Base-by-base conservation (phyloP, 2,113 vertebrate species). In the Anser cygnoides region DNA sequence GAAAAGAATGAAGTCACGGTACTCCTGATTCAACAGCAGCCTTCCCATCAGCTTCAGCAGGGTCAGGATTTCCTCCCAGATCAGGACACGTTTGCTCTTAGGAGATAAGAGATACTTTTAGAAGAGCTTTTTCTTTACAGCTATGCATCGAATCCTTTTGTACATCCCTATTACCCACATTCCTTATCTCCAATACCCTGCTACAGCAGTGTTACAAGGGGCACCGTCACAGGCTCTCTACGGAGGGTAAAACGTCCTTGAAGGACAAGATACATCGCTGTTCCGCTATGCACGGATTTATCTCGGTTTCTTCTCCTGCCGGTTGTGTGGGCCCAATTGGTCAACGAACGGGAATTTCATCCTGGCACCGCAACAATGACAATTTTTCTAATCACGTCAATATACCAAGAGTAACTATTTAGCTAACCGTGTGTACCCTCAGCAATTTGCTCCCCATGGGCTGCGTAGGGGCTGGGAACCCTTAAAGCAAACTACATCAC, bases 331-430 rank as follows among this genome's bases (percentile, higher is more conserved):
- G 62, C 49, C 91, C 3, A 75, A 78, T 29, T 77, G 81, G 49
- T 50, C 94, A 96, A 82, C 17, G 55, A 92, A 86, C 44, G 21
- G 29, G 62, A 84, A 79, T 50, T 87, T 89, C 86, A 93, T 37
- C 70, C 66, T 81, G 11, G 22, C 61, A 50, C 16, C 0, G 74
- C 70, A 94, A 94, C 77, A 84, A 63, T 25, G 54, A 68, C 70
- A 86, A 58, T 25, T 35, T 37, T 50, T 55, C 65, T 74, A 86
- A 94, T 89, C 76, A 84, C 1, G 13, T 73, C 89, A 89, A 70
- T 89, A 87, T 49, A 87, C 93, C 94, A 93, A 92, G 13, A 91
- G 89, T 79, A 87, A 95, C 84, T 92, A 82, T 85, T 91, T 65
- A 92, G 84, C 44, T 78, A 82, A 63, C 31, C 43, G 3, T 3